Conservation (phyloP, 2,797 vertebrate genomes). For the Cyprinodon diabolis region DNA sequence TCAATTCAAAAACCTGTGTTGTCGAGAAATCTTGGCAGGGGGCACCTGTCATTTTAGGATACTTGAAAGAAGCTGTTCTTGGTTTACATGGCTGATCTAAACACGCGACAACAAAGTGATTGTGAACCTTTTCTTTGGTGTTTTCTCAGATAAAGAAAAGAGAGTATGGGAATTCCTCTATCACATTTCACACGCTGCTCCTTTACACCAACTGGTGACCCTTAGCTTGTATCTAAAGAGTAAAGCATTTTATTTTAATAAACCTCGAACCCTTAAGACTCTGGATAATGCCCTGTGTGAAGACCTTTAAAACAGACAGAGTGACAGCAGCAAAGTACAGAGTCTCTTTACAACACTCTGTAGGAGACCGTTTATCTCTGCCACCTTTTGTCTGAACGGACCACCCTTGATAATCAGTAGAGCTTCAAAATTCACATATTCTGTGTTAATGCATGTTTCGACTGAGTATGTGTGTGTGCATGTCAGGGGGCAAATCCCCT, state of each 20-base stretch:
- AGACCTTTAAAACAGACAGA: slow-evolving; percentile 27
- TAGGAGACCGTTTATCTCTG: slow-evolving; percentile 21
- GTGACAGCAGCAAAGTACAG: slow-evolving; percentile 32
- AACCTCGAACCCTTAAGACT: slow-evolving; percentile 26
- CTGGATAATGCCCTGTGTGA: slow-evolving; percentile 24
- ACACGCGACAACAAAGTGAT: slow-evolving; percentile 63
- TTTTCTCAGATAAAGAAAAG: slow-evolving; percentile 44
- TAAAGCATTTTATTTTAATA: slow-evolving; percentile 19
- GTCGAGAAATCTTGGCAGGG: slow-evolving; percentile 66
- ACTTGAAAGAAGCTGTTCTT: slow-evolving; percentile 37
- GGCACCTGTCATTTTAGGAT: slow-evolving; percentile 62
- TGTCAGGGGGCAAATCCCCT: slow-evolving; percentile 67
- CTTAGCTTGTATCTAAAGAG: slow-evolving; percentile 33
- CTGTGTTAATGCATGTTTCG: slow-evolving; percentile 14
- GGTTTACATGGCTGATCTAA: slow-evolving; percentile 60
- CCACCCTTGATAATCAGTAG: slow-evolving; percentile 38
- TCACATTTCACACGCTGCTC: slow-evolving; percentile 38
- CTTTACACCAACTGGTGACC: slow-evolving; percentile 30
- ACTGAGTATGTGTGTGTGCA: slow-evolving; percentile 31
- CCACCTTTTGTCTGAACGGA: slow-evolving; percentile 37
- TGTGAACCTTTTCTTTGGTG: slow-evolving; percentile 50
- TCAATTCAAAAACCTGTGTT: slow-evolving; percentile 68
- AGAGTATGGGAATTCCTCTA: slow-evolving; percentile 62
- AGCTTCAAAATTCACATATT: slow-evolving; percentile 32
- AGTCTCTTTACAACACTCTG: slow-evolving; percentile 1